phyloP scores from a whole-genome alignment of 2,888 invertebrate genomes.

The Caenorhabditis plicata region DNA sequence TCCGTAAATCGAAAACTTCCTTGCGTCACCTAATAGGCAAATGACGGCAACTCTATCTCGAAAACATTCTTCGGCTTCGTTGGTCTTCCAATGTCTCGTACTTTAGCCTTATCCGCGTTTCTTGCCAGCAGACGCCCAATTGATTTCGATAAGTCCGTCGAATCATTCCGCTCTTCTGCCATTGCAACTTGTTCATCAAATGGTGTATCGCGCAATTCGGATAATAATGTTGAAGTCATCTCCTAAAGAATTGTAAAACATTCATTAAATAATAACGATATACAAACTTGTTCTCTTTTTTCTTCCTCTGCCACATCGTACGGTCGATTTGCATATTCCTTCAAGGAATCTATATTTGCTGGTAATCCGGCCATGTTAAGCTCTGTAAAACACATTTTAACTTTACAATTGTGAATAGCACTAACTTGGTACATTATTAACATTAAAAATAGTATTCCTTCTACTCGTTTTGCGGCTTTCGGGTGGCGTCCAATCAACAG shows the following conservation, averaged over 20 bases:
- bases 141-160: constrained; percentile 42
- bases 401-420: not conserved
- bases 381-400: constrained; percentile 19
- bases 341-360: constrained; percentile 46
- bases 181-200: constrained; percentile 40
- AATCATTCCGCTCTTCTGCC: constrained; percentile 27
- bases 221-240: constrained; percentile 29
- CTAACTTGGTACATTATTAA: constrained; percentile 32
- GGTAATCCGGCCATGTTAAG: constrained; percentile 26
- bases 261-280: not conserved
- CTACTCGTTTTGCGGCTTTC: constrained; percentile 39
- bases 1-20: too few relatives aligned
- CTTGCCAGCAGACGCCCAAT: constrained; percentile 50
- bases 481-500: constrained; percentile 61
- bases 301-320: constrained; percentile 55
- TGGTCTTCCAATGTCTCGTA: constrained; percentile 52
- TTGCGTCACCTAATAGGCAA: constrained; percentile 33
- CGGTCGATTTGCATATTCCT: constrained; percentile 43
- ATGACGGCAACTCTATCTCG: constrained; percentile 56
- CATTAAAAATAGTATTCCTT: constrained; percentile 53
- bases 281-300: constrained; percentile 43
- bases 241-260: constrained; percentile 19
- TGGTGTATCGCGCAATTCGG: constrained; percentile 34
- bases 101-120: constrained; percentile 52
- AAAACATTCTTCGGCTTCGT: constrained; percentile 53